Evolutionary conservation across 1,140 invertebrate genomes (phyloP), one percentile per base, ranked within the genome.

Genomic region (Pomacea maculata): DNA sequence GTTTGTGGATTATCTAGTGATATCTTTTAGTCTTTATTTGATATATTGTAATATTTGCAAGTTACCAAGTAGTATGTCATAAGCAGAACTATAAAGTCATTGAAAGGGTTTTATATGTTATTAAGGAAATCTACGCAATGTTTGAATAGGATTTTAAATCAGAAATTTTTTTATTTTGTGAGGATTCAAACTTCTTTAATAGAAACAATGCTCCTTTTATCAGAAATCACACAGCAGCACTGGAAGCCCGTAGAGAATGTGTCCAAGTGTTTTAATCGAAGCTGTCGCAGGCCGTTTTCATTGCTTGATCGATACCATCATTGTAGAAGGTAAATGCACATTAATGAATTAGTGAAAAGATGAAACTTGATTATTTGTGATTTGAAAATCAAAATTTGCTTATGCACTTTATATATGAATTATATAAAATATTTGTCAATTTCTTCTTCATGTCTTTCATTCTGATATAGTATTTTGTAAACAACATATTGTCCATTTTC

Each of bases 151-250:
- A 45, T 45, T 45, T 45, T 45, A 45, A 45, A 45, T 45, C 34
- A 6, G 34, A 45, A 45, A 45, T 45, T 45, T 45, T 45, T 45
- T 45, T 45, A 6, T 45, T 45, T 45, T 45, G 34, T 45, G 34
- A 45, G 1, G 34, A 45, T 45, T 45, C 34, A 45, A 2, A 45
- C 34, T 45, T 45, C 34, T 45, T 45, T 45, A 4, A 45, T 45
- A 45, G 34, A 45, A 45, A 45, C 34, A 6, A 45, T 45, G 15
- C 25, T 52, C 71, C 64, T 72, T 67, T 75, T 82, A 82, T 34
- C 77, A 88, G 87, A 85, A 78, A 86, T 87, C 34, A 87, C 87
- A 45, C 83, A 70, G 68, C 79, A 79, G 71, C 87, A 88, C 68
- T 87, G 86, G 87, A 81, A 83, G 52, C 74, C 64, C 45, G 67